These are phyloP conservation scores for Catharus bicknelli DNA, from an alignment of 2,113 vertebrate species.

Conservation along the genomic window DNA sequence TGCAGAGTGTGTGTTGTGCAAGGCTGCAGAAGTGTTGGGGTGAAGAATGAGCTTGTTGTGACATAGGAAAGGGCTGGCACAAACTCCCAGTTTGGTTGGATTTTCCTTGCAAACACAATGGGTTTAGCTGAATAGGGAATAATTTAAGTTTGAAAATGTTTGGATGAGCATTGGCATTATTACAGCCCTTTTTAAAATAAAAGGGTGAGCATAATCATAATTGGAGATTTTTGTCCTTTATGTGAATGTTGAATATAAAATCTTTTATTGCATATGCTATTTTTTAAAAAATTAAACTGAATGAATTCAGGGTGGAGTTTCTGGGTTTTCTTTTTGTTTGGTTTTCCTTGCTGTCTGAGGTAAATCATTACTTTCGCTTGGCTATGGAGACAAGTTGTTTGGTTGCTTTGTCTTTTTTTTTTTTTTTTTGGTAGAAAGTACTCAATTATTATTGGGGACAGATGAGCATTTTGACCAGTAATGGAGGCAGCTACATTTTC, in stretches of 20 bases:
- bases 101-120: slow-evolving; percentile 26
- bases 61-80: background rate
- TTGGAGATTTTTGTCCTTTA: background rate
- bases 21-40: background rate
- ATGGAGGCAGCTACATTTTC: background rate
- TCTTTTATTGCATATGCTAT: background rate
- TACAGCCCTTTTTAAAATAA: background rate
- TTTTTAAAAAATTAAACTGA: background rate
- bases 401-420: background rate
- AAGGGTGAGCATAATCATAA: background rate
- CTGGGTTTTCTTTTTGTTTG: background rate
- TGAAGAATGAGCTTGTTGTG: background rate
- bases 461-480: background rate
- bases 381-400: background rate
- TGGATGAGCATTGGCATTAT: background rate
- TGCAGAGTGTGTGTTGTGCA: background rate
- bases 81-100: background rate
- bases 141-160: slow-evolving; percentile 6
- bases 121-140: background rate
- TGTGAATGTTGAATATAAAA: background rate
- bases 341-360: background rate
- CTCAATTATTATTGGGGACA: background rate
- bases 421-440: background rate
- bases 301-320: background rate
- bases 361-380: slow-evolving; percentile 11